phyloP scores from a whole-genome alignment of 2,888 invertebrate species.

The Pollenia labialis region DNA sequence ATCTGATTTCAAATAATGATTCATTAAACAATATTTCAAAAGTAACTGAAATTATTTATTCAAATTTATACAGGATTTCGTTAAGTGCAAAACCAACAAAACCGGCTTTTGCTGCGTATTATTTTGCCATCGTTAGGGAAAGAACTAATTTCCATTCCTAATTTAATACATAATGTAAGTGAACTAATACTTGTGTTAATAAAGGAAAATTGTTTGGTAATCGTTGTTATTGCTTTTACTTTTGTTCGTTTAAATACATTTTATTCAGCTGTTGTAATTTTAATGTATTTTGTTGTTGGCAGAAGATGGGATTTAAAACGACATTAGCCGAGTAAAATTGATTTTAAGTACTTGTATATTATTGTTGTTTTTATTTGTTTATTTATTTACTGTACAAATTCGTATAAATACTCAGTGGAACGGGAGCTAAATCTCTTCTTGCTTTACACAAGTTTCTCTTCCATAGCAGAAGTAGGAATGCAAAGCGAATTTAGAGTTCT shows the following conservation, averaged over 20 bases:
- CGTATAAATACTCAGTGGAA: neutral
- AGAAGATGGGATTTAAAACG: constrained; percentile 35
- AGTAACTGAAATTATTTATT: no score
- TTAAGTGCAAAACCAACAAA: no score
- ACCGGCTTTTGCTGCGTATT: no score
- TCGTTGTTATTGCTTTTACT: constrained; percentile 5
- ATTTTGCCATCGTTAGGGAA: no score
- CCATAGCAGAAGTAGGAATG: neutral
- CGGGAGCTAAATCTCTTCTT: neutral
- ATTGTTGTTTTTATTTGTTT: constrained; percentile 16
- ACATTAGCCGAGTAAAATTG: constrained; percentile 31
- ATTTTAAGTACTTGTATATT: constrained; percentile 26
- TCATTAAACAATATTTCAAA: no score
- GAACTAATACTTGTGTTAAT: constrained; percentile 39
- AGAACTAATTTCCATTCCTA: no score
- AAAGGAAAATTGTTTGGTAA: constrained; percentile 37
- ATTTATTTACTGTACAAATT: constrained; percentile 23
- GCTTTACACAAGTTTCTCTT: neutral
- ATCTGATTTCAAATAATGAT: no score
- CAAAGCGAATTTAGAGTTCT: no score
- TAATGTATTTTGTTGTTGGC: neutral
- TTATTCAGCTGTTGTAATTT: constrained; percentile 23
- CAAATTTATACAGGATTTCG: no score
- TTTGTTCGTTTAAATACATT: constrained; percentile 6
- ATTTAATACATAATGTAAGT: no score